Base-by-base conservation (phyloP, 2,888 invertebrate genomes). In the Junonia oenone region DNA sequence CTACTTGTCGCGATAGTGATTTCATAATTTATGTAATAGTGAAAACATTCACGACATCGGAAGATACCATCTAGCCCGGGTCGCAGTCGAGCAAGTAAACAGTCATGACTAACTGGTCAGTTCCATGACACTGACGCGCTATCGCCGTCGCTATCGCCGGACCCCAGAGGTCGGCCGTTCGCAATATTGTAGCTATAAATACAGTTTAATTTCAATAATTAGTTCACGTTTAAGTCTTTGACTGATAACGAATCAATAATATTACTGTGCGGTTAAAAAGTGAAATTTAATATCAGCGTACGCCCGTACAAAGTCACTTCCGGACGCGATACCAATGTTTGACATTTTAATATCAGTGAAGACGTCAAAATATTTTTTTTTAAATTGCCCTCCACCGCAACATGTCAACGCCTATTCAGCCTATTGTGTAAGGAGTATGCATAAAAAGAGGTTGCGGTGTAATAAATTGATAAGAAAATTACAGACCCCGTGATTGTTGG, bases 121-220 rank as follows among this genome's bases (percentile, higher is more conserved):
- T 87, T 79, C 82, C 76, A 73, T 75, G 84, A 82, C 84, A 81
- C 78, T 78, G 78, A 75, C 75, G 66, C 67, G 68, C 69, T 75
- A 71, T 72, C 70, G 72, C 71, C 75, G 72, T 63, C 64, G 74
- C 74, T 87, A 86, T 86, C 84, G 68, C 62, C 51, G 61, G 80
- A 76, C 75, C 75, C 68, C 63, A 54, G 64, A 69, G 85, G 85
- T 83, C 83, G 71, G 70, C 38, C 38, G 64, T 69, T 68, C 70
- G 69, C 76, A 76, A 74, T 77, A 78, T 76, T 75, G 73, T 73
- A 63, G 71, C 76, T 84, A 88, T 88, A 85, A 86, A 87, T 87
- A 86, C 81, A 75, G 78, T 86, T 84, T 81, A 83, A 83, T 85
- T 86, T 81, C 79, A 85, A 78, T 87, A 83, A 86, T 88, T 82